Percentiles rank a stretch among this genome's conserved stretches.
Conservation (phyloP, 2,888 invertebrate species). For the Trichopria drosophilae region DNA sequence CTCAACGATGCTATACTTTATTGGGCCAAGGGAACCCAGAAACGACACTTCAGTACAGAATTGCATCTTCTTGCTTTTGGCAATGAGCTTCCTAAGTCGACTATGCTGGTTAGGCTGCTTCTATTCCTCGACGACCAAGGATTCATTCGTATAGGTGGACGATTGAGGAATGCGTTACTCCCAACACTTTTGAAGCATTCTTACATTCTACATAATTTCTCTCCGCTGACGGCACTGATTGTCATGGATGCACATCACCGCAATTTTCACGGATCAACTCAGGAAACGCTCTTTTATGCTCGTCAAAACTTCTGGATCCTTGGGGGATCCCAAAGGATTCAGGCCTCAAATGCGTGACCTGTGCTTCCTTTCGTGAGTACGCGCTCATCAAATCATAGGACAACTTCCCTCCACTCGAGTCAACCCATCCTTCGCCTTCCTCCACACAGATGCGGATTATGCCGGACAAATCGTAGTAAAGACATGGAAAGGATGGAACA, state of each 20-base stretch:
- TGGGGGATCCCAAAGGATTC: slow-evolving; percentile 22
- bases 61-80: too few species aligned
- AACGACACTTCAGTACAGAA: too few species aligned
- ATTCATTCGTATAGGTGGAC: too few species aligned
- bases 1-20: too few species aligned
- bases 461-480: slow-evolving; percentile 34
- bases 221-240: too few species aligned
- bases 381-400: slow-evolving; percentile 33
- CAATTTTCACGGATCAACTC: slow-evolving; percentile 31
- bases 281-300: slow-evolving; percentile 27
- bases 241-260: slow-evolving; percentile 23
- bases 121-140: too few species aligned
- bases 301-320: slow-evolving; percentile 31
- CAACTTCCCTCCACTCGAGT: slow-evolving; percentile 29
- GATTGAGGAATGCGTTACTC: too few species aligned
- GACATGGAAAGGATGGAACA: slow-evolving; percentile 21
- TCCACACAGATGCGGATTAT: slow-evolving; percentile 34
- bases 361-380: slow-evolving; percentile 24
- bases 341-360: slow-evolving; percentile 26
- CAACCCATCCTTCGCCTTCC: slow-evolving; percentile 28
- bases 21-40: too few species aligned
- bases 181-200: too few species aligned
- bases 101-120: too few species aligned
- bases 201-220: too few species aligned
- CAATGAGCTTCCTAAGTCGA: too few species aligned